Evolutionary conservation across 2,888 invertebrate genomes (phyloP).

Genomic region (Bibio marci): DNA sequence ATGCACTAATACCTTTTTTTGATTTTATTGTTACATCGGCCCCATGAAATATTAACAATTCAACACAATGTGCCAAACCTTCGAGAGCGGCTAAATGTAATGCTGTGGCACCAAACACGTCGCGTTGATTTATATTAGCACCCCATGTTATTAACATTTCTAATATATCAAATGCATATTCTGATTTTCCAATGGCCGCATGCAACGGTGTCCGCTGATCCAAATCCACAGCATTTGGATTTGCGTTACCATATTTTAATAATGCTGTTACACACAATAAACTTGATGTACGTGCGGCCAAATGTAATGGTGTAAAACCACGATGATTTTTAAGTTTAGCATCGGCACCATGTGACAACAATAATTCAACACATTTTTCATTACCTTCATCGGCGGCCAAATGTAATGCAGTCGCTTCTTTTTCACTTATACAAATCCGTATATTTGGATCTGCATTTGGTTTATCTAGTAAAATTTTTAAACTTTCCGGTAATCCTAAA

Average conservation of each 20-base stretch:
- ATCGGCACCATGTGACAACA: slow-evolving; percentile 58
- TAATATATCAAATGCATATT: slow-evolving; percentile 62
- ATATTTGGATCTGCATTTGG: slow-evolving; percentile 54
- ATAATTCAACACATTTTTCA: slow-evolving; percentile 57
- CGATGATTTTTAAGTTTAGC: slow-evolving; percentile 57
- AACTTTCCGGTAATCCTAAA: slow-evolving; percentile 54
- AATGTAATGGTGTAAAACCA: slow-evolving; percentile 70
- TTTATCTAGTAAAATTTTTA: slow-evolving; percentile 55
- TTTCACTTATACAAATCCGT: slow-evolving; percentile 48
- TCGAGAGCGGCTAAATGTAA: slow-evolving; percentile 73
- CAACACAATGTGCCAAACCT: slow-evolving; percentile 69
- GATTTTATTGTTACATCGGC: slow-evolving; percentile 81
- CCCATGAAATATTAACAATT: slow-evolving; percentile 65
- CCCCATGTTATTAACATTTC: slow-evolving; percentile 64
- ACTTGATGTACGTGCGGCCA: slow-evolving; percentile 65
- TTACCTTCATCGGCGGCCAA: slow-evolving; percentile 79
- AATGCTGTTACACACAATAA: slow-evolving; percentile 65
- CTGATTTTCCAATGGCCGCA: slow-evolving; percentile 69
- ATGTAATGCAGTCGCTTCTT: slow-evolving; percentile 65
- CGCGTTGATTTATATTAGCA: slow-evolving; percentile 67
- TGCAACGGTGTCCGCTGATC: slow-evolving; percentile 70
- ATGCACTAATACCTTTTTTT: slow-evolving; percentile 69
- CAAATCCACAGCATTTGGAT: slow-evolving; percentile 63
- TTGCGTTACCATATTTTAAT: slow-evolving; percentile 53
- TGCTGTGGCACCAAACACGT: slow-evolving; percentile 72